Evolutionary conservation across 1,140 invertebrate genomes (phyloP).

Genomic region (Mya arenaria): DNA sequence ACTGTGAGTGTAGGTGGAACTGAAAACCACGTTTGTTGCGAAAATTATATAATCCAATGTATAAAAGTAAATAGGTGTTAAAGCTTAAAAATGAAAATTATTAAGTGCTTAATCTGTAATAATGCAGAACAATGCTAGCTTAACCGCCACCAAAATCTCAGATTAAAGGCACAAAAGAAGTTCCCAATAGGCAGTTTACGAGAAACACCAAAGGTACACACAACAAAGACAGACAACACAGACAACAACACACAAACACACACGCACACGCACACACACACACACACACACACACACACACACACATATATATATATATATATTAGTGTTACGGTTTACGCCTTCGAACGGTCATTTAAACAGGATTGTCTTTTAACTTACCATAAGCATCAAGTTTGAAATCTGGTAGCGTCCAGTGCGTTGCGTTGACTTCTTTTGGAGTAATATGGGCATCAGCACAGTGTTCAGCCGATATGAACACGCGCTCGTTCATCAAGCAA

Average conservation of each 20-base stretch:
- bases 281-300: too few species aligned
- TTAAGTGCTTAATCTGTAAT: neutral
- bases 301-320: too few species aligned
- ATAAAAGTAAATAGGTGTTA: neutral
- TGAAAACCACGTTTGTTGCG: neutral
- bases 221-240: too few species aligned
- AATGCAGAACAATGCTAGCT: neutral
- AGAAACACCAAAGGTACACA: too few species aligned
- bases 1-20: neutral
- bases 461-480: neutral
- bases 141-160: neutral
- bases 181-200: neutral
- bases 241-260: too few species aligned
- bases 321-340: too few species aligned
- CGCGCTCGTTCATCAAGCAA: conserved; percentile 13
- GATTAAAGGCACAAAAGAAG: neutral
- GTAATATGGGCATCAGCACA: neutral
- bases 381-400: neutral
- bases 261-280: too few species aligned
- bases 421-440: neutral
- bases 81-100: neutral
- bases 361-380: neutral
- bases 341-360: too few species aligned
- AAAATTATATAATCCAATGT: neutral
- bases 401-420: conserved; percentile 7